phyloP scores from a whole-genome alignment of 2,113 vertebrate genomes.

The Daphoenositta chrysoptera region DNA sequence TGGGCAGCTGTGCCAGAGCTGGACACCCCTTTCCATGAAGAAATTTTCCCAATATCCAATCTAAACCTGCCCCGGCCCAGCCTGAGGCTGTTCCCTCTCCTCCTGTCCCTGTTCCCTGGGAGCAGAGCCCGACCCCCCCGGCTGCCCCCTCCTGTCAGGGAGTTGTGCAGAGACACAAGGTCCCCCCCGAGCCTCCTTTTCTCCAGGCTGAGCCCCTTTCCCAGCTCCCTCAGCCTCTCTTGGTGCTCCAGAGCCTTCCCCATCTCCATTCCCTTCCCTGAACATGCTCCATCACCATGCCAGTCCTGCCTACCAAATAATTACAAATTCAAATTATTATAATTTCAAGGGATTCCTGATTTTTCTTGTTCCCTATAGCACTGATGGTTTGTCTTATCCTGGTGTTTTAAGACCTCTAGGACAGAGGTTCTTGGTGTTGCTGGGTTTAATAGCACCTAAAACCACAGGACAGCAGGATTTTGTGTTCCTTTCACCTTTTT shows the following conservation, averaged over 20 bases:
- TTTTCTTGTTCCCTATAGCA: neutral
- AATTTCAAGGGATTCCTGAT: neutral
- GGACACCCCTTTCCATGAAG: neutral
- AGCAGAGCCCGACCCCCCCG: accelerated
- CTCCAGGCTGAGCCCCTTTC: neutral
- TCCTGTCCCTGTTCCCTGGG: neutral
- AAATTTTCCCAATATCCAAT: accelerated
- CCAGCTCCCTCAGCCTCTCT: neutral
- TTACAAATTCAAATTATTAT: neutral
- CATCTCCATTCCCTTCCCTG: accelerated
- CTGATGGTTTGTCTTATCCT: neutral
- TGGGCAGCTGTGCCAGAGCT: neutral
- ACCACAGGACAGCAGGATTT: neutral
- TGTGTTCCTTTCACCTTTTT: neutral
- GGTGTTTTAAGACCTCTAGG: neutral
- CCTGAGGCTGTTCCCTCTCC: accelerated
- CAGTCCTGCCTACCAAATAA: neutral
- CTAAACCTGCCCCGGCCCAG: accelerated
- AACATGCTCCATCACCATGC: neutral
- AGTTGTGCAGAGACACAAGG: neutral
- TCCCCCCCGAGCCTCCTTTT: neutral
- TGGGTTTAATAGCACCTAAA: neutral
- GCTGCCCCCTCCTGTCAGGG: neutral
- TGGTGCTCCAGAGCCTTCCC: neutral
- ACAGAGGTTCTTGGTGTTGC: neutral